Base-by-base conservation (phyloP, 2,888 invertebrate genomes). In the Phyllotreta cruciferae region DNA sequence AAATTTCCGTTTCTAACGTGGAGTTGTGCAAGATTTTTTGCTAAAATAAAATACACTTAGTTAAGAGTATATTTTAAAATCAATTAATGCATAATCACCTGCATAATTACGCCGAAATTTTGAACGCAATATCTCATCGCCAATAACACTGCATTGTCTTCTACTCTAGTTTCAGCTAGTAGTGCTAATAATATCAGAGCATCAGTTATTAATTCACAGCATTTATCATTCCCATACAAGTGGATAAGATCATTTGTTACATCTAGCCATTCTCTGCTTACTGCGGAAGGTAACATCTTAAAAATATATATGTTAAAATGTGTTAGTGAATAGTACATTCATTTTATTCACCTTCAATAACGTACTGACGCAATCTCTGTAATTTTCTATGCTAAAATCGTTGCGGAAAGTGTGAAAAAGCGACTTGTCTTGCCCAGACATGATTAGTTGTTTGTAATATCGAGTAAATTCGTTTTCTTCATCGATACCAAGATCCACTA, bases 121-220 rank as follows among this genome's bases (percentile, higher is more conserved):
- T 74, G 73, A 39, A 80, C 50, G 64, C 73, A 76, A 69, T 75
- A 77, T 60, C 71, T 75, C 37, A 80, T 64, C 7, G 75, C 74
- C 11, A 64, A 52, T 34, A 72, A 57, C 36, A 74, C 64, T 9
- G 42, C 62, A 1, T 66, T 67, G 52, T 72, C 70, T 10, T 57
- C 50, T 42, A 69, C 68, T 72, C 77, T 77, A 10, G 73, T 76
- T 36, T 71, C 70, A 0, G 72, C 69, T 14, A 79, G 63, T 56
- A 79, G 73, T 53, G 77, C 75, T n/a, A 80, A 58, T 11, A 79
- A 58, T 55, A 79, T 71, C 24, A 79, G 52, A 13, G 71, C 65
- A 66, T 79, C 78, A 0, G 75, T 74, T 1, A 80, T 60, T 10
- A 76, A 61, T 56, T 75, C 72, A 7, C 73, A 49, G 11, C 71